Percentiles rank a stretch among this genome's conserved stretches.
Conservation (phyloP, 1,140 invertebrate genomes). For the Hyphantria cunea region DNA sequence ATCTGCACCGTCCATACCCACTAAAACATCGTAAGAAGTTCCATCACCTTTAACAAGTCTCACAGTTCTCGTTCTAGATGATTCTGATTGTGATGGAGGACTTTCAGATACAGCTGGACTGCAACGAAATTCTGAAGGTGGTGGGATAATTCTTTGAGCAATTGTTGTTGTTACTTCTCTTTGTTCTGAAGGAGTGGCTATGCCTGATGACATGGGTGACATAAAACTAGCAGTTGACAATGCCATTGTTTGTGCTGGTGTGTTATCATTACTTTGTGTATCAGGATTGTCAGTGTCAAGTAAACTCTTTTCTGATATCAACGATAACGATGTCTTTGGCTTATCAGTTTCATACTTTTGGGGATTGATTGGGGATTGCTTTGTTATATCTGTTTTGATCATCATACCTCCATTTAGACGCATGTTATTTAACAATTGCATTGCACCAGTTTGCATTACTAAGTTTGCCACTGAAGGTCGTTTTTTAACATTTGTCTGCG, state of each 20-base stretch:
- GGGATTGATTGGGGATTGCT: slow-evolving; percentile 51
- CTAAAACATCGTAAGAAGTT: slow-evolving; percentile 88
- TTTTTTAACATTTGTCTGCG: slow-evolving; percentile 79
- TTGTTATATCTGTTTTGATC: slow-evolving; percentile 66
- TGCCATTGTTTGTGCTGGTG: slow-evolving; percentile 55
- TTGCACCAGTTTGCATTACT: slow-evolving; percentile 83
- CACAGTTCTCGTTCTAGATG: slow-evolving; percentile 83
- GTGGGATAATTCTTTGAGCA: slow-evolving; percentile 86
- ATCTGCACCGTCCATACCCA: slow-evolving; percentile 91
- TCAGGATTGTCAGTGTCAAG: slow-evolving; percentile 83
- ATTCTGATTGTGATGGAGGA: slow-evolving; percentile 82
- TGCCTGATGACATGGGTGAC: slow-evolving; percentile 69
- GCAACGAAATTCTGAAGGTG: slow-evolving; percentile 87
- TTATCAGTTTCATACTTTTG: slow-evolving; percentile 64
- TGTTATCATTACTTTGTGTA: slow-evolving; percentile 55
- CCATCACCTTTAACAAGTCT: slow-evolving; percentile 81
- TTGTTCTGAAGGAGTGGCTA: slow-evolving; percentile 72
- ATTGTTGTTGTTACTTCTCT: slow-evolving; percentile 81
- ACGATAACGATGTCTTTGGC: slow-evolving; percentile 83
- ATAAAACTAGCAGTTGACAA: slow-evolving; percentile 60
- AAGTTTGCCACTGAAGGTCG: slow-evolving; percentile 85
- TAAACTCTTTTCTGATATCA: slow-evolving; percentile 86
- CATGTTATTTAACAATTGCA: slow-evolving; percentile 83
- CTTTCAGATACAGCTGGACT: slow-evolving; percentile 85
- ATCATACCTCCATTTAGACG: slow-evolving; percentile 83